These are phyloP conservation scores for Embiotoca jacksoni DNA, from an alignment of 2,113 vertebrate genomes.

Conservation along the genomic window DNA sequence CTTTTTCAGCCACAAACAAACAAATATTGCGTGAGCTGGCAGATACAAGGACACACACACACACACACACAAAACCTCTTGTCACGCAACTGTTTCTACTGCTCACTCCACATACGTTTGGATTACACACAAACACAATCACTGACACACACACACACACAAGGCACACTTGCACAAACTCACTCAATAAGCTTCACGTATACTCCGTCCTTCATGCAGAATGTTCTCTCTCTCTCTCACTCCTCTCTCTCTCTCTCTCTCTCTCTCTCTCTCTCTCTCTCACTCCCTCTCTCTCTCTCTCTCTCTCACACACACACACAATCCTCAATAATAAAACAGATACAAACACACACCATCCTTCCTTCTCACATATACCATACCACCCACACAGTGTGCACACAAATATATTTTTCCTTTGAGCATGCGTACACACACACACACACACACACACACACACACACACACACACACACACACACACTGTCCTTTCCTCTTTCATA, in stretches of 20 bases:
- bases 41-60: slow-evolving; percentile 4
- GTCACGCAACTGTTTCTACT: slow-evolving; percentile 62
- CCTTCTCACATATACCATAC: slow-evolving; percentile 69
- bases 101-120: slow-evolving; percentile 48
- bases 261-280: slow-evolving; percentile 40
- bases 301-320: slow-evolving; percentile 50
- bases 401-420: slow-evolving; percentile 58
- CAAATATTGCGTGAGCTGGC: slow-evolving; percentile 44
- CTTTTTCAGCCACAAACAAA: slow-evolving; percentile 55
- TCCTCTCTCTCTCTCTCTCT: slow-evolving; percentile 44
- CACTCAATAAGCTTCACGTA: slow-evolving; percentile 59
- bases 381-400: slow-evolving; percentile 68
- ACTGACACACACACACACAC: slow-evolving; percentile 14
- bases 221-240: slow-evolving; percentile 25
- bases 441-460: slow-evolving; percentile 32
- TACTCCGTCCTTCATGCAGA: slow-evolving; percentile 66
- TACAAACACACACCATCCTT: slow-evolving; percentile 58
- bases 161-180: slow-evolving; percentile 49
- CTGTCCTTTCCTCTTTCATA: slow-evolving; percentile 85
- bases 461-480: slow-evolving; percentile 62
- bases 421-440: slow-evolving; percentile 32
- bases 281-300: background rate
- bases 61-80: slow-evolving; percentile 43
- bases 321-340: slow-evolving; percentile 74
- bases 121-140: slow-evolving; percentile 43